A percentile compares a stretch with the other conserved stretches of the same genome.
phyloP scores from a whole-genome alignment of 2,797 vertebrate genomes.

The Eulemur mongoz region DNA sequence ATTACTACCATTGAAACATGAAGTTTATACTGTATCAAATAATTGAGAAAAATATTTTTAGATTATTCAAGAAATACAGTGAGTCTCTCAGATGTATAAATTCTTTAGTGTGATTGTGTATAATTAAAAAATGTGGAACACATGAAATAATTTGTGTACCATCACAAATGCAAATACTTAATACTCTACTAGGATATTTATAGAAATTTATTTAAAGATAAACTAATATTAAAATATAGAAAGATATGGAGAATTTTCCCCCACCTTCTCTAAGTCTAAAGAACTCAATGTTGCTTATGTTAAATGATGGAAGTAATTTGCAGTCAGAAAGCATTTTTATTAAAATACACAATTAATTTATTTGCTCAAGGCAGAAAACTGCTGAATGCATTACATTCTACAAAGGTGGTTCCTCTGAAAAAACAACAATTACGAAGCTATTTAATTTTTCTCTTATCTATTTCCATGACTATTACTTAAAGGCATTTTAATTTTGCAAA shows the following conservation, averaged over 20 bases:
- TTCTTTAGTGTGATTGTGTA: not conserved
- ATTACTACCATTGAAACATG: not conserved
- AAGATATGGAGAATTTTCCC: not conserved
- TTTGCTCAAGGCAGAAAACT: constrained; percentile 47
- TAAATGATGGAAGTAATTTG: constrained; percentile 55
- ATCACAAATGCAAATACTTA: not conserved
- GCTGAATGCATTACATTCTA: not conserved
- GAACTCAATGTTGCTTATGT: not conserved
- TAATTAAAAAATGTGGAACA: not conserved
- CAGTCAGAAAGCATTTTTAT: constrained; percentile 50
- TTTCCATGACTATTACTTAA: not conserved
- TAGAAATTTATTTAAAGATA: constrained; percentile 15
- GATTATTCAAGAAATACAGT: constrained; percentile 1
- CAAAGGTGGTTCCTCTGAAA: constrained; percentile 65
- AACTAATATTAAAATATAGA: not conserved
- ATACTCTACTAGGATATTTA: not conserved
- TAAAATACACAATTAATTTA: constrained; percentile 57
- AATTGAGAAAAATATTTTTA: not conserved
- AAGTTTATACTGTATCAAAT: not conserved
- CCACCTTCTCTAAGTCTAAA: constrained; percentile 10
- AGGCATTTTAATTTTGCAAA: not conserved
- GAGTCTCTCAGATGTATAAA: not conserved
- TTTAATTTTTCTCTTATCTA: constrained; percentile 38
- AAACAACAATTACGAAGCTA: constrained; percentile 31
- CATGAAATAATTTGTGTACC: not conserved